Percentiles rank a stretch among this genome's conserved stretches.
Conservation (phyloP, 2,797 vertebrate genomes). For the Macropodus opercularis region DNA sequence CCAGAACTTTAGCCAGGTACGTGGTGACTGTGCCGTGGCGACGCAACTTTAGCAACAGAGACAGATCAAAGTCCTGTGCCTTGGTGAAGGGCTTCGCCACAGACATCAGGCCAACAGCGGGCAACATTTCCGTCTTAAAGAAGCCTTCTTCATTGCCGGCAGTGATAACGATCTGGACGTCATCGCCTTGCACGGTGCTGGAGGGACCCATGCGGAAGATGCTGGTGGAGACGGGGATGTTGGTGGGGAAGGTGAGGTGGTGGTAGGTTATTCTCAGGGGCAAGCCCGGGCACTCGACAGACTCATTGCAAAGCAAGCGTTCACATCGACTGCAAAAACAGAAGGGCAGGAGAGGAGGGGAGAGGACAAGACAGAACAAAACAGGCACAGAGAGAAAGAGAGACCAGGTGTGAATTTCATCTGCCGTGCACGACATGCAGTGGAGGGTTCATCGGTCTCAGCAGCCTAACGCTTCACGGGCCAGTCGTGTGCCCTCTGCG, state of each 20-base stretch:
- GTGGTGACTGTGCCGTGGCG: slow-evolving; percentile 86
- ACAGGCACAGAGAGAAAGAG: slow-evolving; percentile 69
- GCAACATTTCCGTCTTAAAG: slow-evolving; percentile 86
- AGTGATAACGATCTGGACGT: slow-evolving; percentile 90
- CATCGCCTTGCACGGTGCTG: slow-evolving; percentile 86
- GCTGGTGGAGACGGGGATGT: slow-evolving; percentile 92
- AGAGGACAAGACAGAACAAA: slow-evolving; percentile 54
- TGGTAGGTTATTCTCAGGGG: slow-evolving; percentile 99
- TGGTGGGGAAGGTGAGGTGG: slow-evolving; percentile 97
- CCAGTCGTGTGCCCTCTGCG: slow-evolving; percentile 54
- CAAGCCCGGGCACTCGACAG: slow-evolving; percentile 92
- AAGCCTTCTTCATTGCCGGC: slow-evolving; percentile 90
- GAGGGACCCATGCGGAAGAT: slow-evolving; percentile 99
- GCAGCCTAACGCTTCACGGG: slow-evolving; percentile 39
- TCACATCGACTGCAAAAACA: slow-evolving; percentile 96
- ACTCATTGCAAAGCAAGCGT: slow-evolving; percentile 98
- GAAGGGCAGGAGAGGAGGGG: slow-evolving; percentile 34
- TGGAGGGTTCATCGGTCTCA: slow-evolving; percentile 56
- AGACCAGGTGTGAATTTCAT: slow-evolving; percentile 64
- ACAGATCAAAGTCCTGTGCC: slow-evolving; percentile 91
- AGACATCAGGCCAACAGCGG: slow-evolving; percentile 88
- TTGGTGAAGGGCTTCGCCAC: slow-evolving; percentile 85
- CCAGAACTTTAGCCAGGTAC: slow-evolving; percentile 90
- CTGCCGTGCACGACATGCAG: slow-evolving; percentile 81
- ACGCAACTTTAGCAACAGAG: slow-evolving; percentile 89